These are phyloP conservation scores for Lasioglossum marginatum DNA, from an alignment of 2,888 invertebrate species.

Conservation along the genomic window DNA sequence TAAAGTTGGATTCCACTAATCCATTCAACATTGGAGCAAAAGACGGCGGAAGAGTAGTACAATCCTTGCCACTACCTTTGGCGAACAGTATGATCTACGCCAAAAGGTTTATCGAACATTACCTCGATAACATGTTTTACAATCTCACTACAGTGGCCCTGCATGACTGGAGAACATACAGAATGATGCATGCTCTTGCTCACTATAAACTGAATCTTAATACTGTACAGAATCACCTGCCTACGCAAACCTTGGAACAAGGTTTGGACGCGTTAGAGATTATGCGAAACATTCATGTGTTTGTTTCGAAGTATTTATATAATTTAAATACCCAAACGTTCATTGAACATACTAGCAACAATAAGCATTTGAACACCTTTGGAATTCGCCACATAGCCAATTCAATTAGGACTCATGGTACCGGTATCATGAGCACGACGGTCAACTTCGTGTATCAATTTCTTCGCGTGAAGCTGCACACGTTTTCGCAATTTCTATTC, in stretches of 20 bases:
- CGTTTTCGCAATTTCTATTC: slow-evolving; percentile 98
- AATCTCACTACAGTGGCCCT: slow-evolving; percentile 98
- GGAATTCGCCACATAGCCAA: slow-evolving; percentile 98
- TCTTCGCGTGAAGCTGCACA: slow-evolving; percentile 95
- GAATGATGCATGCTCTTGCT: slow-evolving; percentile 98
- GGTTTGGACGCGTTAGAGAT: slow-evolving; percentile 98
- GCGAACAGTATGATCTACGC: slow-evolving; percentile 73
- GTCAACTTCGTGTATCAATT: slow-evolving; percentile 98
- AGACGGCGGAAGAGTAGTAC: slow-evolving; percentile 87
- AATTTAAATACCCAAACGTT: slow-evolving; percentile 99
- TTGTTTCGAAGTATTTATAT: slow-evolving; percentile 96
- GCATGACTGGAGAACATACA: slow-evolving; percentile 99
- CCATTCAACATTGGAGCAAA: slow-evolving; percentile 89
- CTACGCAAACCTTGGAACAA: slow-evolving; percentile 98
- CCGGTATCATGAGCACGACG: slow-evolving; percentile 97
- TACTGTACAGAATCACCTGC: slow-evolving; percentile 96
- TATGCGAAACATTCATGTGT: slow-evolving; percentile 97
- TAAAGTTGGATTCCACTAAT: slow-evolving; percentile 90
- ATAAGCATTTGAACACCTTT: slow-evolving; percentile 97
- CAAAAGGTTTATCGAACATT: slow-evolving; percentile 90
- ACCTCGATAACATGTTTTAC: slow-evolving; percentile 97
- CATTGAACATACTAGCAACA: slow-evolving; percentile 95
- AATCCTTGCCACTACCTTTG: slow-evolving; percentile 73
- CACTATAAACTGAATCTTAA: slow-evolving; percentile 92
- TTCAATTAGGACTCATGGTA: slow-evolving; percentile 98